phyloP scores from a whole-genome alignment of 2,113 vertebrate genomes.

The Lophotis ruficrista region DNA sequence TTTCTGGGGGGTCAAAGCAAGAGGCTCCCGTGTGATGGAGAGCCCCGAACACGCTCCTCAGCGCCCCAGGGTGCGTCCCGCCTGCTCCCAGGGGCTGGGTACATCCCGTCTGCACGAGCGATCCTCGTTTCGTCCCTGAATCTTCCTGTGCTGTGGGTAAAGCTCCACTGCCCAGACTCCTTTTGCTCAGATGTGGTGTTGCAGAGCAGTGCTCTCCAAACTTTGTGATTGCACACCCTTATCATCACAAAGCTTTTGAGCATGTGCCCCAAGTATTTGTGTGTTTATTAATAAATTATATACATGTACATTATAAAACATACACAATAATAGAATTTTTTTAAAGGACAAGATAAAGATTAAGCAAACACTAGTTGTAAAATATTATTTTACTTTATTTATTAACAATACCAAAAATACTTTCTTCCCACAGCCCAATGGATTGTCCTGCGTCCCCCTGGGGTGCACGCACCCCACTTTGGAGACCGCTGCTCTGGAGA shows the following conservation, averaged over 20 bases:
- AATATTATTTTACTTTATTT: background rate
- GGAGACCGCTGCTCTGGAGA: background rate
- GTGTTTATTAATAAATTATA: background rate
- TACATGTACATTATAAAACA: background rate
- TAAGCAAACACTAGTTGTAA: background rate
- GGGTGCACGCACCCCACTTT: background rate
- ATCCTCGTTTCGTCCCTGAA: background rate
- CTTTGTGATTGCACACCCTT: background rate
- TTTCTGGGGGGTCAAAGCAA: background rate
- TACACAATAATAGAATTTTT: background rate
- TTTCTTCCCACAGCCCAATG: background rate
- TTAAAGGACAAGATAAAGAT: background rate
- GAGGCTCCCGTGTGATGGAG: background rate
- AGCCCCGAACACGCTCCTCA: rapidly evolving
- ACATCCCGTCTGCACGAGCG: background rate
- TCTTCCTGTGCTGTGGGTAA: background rate
- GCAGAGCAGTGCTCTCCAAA: background rate
- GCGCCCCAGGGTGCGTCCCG: background rate
- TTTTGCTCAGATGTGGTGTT: background rate
- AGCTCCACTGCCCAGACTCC: background rate
- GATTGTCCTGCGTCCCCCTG: background rate
- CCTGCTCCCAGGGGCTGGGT: background rate
- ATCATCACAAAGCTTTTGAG: background rate
- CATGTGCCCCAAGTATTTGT: too few relatives aligned
- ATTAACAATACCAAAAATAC: background rate